Evolutionary conservation across 2,113 vertebrate species (phyloP), one percentile per base, ranked within the genome.

Genomic region (Gasterosteus nipponicus): DNA sequence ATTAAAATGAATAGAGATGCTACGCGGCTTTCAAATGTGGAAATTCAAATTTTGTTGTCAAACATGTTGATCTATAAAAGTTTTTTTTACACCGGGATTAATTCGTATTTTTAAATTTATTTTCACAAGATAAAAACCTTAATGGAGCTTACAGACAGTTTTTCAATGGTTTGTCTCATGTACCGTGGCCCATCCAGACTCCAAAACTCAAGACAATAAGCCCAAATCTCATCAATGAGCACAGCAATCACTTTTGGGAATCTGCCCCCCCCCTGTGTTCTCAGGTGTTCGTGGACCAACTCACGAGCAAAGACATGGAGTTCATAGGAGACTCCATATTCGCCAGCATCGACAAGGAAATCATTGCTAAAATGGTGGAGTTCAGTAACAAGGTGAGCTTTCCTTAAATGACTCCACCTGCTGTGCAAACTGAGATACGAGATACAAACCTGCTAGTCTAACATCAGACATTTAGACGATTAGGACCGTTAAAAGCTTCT

Each of bases 231-330:
- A 49, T 49, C 5, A 39, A n/a, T 61, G 6, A 59, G 11, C 5
- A n/a, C 15, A 35, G 4, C 4, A 11, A 72, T 38, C 29, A 16
- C 7, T 47, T 22, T 51, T 1, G 53, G 59, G 2, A 41, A 49
- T 26, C 3, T 59, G 18, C 35, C 15, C 26, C 2, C 1, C 29
- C 4, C 7, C 12, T 60, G 18, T 78, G 1, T 69, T 49, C 83
- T 0, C 75, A 99, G 98, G 97, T 99, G 10, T 99, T 96, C 86
- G 94, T 99, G 82, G 98, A 99, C 85, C 95, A 96, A 26, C 96
- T 99, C 19, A 95, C 96, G 54, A 93, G 90, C 84, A 93, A 95
- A 89, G 98, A 99, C 91, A 96, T 99, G 97, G 95, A 96, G 53
- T 97, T 97, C 63, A 99, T 99, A 66, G 94, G 94, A 15, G 93